Evolutionary conservation across 2,113 vertebrate species (phyloP).

Genomic region (Mustela lutreola): DNA sequence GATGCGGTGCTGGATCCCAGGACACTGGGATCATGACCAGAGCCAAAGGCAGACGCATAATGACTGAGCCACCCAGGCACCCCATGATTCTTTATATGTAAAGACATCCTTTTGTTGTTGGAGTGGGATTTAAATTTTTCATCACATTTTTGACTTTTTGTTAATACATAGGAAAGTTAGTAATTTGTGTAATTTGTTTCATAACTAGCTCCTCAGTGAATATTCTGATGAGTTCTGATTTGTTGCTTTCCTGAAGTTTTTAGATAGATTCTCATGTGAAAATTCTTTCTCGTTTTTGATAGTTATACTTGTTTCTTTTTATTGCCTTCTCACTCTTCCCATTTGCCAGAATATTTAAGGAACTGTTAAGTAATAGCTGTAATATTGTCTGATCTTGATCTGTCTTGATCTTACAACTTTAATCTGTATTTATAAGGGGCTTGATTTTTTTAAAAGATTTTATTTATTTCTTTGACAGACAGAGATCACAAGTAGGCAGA

Average conservation of each 20-base stretch:
- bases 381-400: not conserved
- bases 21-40: too few relatives aligned
- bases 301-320: conserved; percentile 36
- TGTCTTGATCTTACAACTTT: conserved; percentile 27
- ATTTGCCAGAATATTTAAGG: conserved; percentile 49
- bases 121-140: conserved; percentile 50
- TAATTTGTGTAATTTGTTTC: conserved; percentile 29
- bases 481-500: too few relatives aligned
- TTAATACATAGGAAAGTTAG: not conserved
- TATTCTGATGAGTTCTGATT: conserved; percentile 40
- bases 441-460: not conserved
- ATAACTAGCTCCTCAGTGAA: not conserved
- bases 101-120: not conserved
- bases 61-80: too few relatives aligned
- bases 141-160: conserved; percentile 25
- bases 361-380: conserved; percentile 39
- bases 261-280: not conserved
- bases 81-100: not conserved
- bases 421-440: not conserved
- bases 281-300: conserved; percentile 43
- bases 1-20: too few relatives aligned
- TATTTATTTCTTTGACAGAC: too few relatives aligned
- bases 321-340: not conserved
- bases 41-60: too few relatives aligned
- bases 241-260: conserved; percentile 51